Evolutionary conservation across 2,113 vertebrate species (phyloP).

Genomic region (Cebus imitator): DNA sequence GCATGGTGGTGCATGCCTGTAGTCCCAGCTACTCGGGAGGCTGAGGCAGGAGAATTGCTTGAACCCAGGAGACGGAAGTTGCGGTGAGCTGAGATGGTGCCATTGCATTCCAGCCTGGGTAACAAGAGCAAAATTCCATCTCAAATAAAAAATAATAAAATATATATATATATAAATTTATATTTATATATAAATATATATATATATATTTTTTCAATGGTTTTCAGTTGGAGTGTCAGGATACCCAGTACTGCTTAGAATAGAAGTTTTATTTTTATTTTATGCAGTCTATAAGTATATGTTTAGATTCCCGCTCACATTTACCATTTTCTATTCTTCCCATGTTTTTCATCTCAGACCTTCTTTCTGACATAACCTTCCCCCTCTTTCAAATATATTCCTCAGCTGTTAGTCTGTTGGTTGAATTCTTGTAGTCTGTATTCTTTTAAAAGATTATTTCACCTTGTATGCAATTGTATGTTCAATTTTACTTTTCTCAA

Average conservation of each 20-base stretch:
- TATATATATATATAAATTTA: too few relatives aligned
- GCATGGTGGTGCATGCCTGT: too few relatives aligned
- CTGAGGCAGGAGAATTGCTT: too few relatives aligned
- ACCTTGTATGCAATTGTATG: not conserved
- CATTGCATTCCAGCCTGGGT: too few relatives aligned
- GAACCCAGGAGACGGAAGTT: too few relatives aligned
- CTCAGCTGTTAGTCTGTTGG: not conserved
- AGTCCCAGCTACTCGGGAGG: too few relatives aligned
- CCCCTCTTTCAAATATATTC: not conserved
- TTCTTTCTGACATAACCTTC: not conserved
- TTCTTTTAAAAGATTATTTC: not conserved
- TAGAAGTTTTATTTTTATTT: constrained; percentile 25
- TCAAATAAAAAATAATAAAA: too few relatives aligned
- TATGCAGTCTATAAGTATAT: not conserved
- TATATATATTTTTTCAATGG: not conserved
- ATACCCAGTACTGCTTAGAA: not conserved
- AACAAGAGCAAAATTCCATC: too few relatives aligned
- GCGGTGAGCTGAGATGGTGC: too few relatives aligned
- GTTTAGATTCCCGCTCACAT: not conserved
- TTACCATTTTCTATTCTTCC: not conserved
- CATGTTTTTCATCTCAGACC: not conserved
- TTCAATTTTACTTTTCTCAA: not conserved
- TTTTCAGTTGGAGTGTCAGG: not conserved
- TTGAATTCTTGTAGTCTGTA: not conserved
- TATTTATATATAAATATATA: too few relatives aligned